Base-by-base conservation (phyloP, 1,140 invertebrate genomes). In the Odontomachus brunneus region DNA sequence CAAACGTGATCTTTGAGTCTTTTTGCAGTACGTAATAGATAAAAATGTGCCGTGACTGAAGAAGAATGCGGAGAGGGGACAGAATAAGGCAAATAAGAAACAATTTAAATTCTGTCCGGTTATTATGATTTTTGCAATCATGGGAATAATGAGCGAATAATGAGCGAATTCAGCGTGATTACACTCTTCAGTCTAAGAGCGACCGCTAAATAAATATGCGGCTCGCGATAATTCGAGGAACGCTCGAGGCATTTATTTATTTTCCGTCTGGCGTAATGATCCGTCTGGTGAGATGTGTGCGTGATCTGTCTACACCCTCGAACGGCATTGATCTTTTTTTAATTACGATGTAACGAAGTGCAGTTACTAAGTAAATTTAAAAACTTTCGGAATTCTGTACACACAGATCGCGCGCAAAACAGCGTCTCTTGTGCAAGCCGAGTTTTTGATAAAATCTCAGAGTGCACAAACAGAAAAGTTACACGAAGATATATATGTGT, bases 211-310 rank as follows among this genome's bases (percentile, higher is more conserved):
- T 74, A 85, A 82, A 82, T 82, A 74, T 19, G 29, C 63, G 55
- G 62, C 24, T 19, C 15, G 73, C 24, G 75, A 44, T 73, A 59
- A 82, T 85, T 86, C 69, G 60, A 69, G 84, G 49, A 85, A 82
- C 69, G 51, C 38, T 57, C 26, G 44, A 14, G 38, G 29, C 62
- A 66, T 51, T 84, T 82, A 73, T 85, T 81, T 85, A 86, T 86
- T 86, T 86, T 63, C 63, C 22, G 53, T 74, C 84, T 44, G 51
- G 51, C 48, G 33, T 66, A 53, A 66, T 24, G 33, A 38, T 66
- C 17, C 57, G 26, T 3, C 22, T 63, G 38, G 48, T 72, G 48
- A 78, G 9, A 5, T 44, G 65, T 78, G 62, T 33, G 17, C 65
- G 33, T 5, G 38, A n/a, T n/a, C n/a, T n/a, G n/a, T n/a, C n/a